Conservation (phyloP, 2,113 vertebrate species). For the Notarius lentiginosus region DNA sequence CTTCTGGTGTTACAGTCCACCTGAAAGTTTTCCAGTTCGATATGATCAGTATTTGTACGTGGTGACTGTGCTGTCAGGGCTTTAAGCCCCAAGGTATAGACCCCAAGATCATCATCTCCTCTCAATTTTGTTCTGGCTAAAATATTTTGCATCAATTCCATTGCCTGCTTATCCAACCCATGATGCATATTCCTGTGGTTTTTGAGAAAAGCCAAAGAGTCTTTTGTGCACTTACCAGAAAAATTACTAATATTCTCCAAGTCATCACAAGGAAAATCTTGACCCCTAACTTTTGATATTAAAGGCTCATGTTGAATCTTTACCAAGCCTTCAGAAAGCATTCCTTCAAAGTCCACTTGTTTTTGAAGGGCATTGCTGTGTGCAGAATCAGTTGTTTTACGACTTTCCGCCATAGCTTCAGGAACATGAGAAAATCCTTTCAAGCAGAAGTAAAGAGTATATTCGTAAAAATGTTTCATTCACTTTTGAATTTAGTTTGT, state of each 20-base stretch:
- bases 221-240: constrained; percentile 18
- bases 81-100: background rate
- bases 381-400: background rate
- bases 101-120: constrained; percentile 19
- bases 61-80: background rate
- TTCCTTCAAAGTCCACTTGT: background rate
- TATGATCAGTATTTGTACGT: constrained; percentile 10
- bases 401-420: background rate
- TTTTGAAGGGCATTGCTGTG: background rate
- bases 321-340: background rate
- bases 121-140: constrained; percentile 20
- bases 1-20: background rate
- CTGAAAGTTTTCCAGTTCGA: background rate
- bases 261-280: constrained; percentile 4
- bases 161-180: constrained; percentile 16
- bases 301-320: constrained; percentile 29
- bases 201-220: constrained; percentile 6
- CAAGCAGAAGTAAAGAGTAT: background rate
- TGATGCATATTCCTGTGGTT: background rate
- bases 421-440: background rate
- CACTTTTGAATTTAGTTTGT: background rate
- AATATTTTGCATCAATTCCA: constrained; percentile 18
- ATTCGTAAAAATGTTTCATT: background rate
- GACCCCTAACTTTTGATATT: background rate
- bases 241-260: background rate